phyloP scores from a whole-genome alignment of 2,113 vertebrate species.

The Boulengeromyrus knoepffleri region DNA sequence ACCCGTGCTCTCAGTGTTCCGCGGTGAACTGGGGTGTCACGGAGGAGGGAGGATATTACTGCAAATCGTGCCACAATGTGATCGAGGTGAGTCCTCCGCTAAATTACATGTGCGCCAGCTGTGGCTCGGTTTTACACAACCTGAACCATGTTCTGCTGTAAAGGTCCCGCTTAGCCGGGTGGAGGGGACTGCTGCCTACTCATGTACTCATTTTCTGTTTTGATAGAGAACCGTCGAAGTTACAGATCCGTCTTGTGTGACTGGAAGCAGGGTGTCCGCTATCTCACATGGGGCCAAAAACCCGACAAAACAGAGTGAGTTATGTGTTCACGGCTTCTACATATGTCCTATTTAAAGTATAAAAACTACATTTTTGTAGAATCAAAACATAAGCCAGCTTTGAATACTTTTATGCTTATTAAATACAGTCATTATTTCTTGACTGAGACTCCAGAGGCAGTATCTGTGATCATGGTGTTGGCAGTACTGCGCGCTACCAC shows the following conservation, averaged over 20 bases:
- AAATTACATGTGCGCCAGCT: background rate
- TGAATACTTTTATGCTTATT: background rate
- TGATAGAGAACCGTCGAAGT: conserved; percentile 52
- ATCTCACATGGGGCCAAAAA: conserved; percentile 12
- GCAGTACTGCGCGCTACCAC: background rate
- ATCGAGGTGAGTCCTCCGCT: conserved; percentile 72
- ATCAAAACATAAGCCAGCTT: background rate
- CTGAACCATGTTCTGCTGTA: background rate
- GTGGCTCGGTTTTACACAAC: background rate
- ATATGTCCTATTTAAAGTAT: background rate
- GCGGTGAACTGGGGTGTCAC: conserved; percentile 80
- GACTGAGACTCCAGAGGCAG: background rate
- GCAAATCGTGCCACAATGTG: conserved; percentile 80
- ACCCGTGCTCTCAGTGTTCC: conserved; percentile 72
- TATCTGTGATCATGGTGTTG: background rate
- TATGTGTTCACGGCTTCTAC: background rate
- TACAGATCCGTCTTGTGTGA: conserved; percentile 12
- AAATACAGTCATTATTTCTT: background rate
- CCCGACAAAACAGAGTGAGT: conserved; percentile 34
- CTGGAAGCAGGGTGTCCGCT: conserved; percentile 24
- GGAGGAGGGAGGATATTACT: conserved; percentile 80
- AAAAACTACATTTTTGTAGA: background rate
- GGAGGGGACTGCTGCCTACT: background rate
- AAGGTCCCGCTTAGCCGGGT: background rate
- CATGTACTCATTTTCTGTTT: background rate